phyloP scores from a whole-genome alignment of 1,140 invertebrate species.

The Arctopsyche grandis region DNA sequence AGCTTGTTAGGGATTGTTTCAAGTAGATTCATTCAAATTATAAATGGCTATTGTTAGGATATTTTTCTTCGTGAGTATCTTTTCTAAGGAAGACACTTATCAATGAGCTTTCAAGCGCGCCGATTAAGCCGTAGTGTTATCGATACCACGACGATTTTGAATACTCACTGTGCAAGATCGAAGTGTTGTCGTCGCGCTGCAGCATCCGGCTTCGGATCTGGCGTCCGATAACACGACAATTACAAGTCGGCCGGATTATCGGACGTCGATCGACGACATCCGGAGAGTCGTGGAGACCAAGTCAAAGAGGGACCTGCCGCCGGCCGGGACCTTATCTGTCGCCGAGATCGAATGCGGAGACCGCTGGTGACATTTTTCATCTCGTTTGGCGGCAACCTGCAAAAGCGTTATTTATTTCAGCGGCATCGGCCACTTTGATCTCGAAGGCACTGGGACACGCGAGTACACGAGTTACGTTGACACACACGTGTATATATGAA shows the following conservation, averaged over 20 bases:
- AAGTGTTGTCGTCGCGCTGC: too few relatives aligned
- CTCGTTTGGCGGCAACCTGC: conserved; percentile 35
- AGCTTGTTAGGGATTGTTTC: too few relatives aligned
- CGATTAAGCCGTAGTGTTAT: too few relatives aligned
- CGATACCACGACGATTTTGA: too few relatives aligned
- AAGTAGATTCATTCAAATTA: too few relatives aligned
- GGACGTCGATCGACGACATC: conserved; percentile 1
- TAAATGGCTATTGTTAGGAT: too few relatives aligned
- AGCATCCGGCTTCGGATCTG: conserved; percentile 8
- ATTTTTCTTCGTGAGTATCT: too few relatives aligned
- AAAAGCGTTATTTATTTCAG: conserved; percentile 32
- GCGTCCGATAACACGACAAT: conserved; percentile 20
- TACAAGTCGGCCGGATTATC: not conserved
- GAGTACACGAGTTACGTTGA: conserved; percentile 21
- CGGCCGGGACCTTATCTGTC: conserved; percentile 6
- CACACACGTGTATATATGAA: too few relatives aligned
- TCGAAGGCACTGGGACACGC: conserved; percentile 9
- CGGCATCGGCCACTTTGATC: conserved; percentile 25
- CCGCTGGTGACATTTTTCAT: conserved; percentile 41
- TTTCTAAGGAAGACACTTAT: too few relatives aligned
- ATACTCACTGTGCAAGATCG: too few relatives aligned
- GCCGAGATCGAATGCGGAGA: not conserved
- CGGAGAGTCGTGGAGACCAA: not conserved
- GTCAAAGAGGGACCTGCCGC: conserved; percentile 24
- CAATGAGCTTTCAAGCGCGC: too few relatives aligned